These are phyloP conservation scores for Stegophylla sp. DNA, from an alignment of 2,888 invertebrate species.

Conservation along the genomic window DNA sequence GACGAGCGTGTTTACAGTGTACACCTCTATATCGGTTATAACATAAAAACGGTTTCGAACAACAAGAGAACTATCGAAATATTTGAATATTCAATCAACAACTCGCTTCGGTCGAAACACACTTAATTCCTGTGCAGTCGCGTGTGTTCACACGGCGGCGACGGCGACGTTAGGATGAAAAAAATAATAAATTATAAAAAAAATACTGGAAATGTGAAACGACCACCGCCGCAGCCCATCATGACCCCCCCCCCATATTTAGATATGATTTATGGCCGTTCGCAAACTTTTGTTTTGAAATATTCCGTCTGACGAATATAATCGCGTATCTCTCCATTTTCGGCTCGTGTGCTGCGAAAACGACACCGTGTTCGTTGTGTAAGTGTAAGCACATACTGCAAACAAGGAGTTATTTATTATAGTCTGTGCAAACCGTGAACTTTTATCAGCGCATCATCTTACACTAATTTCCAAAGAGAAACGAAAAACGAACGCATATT, in stretches of 20 bases:
- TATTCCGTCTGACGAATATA: not conserved
- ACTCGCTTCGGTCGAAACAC: no score
- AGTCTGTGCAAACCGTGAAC: slow-evolving; percentile 19
- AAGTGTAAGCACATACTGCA: no score
- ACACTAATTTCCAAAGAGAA: slow-evolving; percentile 34
- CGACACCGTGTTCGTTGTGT: not conserved
- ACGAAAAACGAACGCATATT: not conserved
- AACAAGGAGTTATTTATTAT: slow-evolving; percentile 35
- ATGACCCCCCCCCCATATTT: not conserved
- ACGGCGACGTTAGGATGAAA: not conserved
- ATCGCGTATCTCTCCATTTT: not conserved
- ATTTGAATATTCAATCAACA: slow-evolving; percentile 12
- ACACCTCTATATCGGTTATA: slow-evolving; percentile 7
- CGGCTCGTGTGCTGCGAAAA: slow-evolving; percentile 4
- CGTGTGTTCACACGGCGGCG: no score
- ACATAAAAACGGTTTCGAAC: not conserved
- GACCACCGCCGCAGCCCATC: not conserved
- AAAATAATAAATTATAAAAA: slow-evolving; percentile 5
- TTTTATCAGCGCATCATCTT: slow-evolving; percentile 34
- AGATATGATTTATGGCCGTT: slow-evolving; percentile 7
- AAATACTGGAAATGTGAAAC: slow-evolving; percentile 1
- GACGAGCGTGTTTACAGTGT: no score
- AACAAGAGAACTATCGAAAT: not conserved
- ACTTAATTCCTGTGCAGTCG: not conserved
- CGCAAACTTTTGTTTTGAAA: slow-evolving; percentile 33